These are phyloP conservation scores for Corythornis vintsioides DNA, from an alignment of 2,113 vertebrate species.

Conservation along the genomic window DNA sequence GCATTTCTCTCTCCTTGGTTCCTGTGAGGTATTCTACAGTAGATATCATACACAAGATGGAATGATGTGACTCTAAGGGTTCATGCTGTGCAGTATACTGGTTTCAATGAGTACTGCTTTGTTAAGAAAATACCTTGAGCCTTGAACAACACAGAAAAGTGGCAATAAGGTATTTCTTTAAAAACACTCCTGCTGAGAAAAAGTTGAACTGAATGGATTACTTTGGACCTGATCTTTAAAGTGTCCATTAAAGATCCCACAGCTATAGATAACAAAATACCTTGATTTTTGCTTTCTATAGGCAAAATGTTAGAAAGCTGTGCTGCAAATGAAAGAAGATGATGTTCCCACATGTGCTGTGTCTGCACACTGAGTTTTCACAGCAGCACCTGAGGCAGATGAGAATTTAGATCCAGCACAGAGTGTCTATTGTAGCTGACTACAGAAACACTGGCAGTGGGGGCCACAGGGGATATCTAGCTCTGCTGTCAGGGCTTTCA, in stretches of 20 bases:
- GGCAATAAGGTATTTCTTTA: background rate
- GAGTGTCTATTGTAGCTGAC: background rate
- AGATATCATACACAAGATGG: background rate
- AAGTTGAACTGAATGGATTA: background rate
- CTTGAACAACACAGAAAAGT: constrained; percentile 13
- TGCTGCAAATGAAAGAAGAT: background rate
- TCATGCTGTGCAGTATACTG: constrained; percentile 17
- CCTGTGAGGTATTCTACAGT: background rate
- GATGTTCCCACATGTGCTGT: background rate
- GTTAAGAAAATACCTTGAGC: constrained; percentile 43
- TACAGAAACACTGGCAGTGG: background rate
- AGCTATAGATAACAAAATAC: background rate
- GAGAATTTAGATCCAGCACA: background rate
- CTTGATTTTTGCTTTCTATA: background rate
- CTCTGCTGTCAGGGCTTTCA: background rate
- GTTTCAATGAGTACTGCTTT: constrained; percentile 23
- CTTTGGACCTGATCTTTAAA: background rate
- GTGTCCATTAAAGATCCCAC: background rate
- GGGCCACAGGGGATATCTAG: background rate
- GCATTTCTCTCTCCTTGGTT: background rate
- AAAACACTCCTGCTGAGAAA: constrained; percentile 8
- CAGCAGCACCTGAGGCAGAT: background rate
- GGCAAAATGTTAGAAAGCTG: background rate
- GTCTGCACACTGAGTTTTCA: background rate
- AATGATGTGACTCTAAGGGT: constrained; percentile 1